phyloP scores from a whole-genome alignment of 2,888 invertebrate species.

The Acrobasis suavella region DNA sequence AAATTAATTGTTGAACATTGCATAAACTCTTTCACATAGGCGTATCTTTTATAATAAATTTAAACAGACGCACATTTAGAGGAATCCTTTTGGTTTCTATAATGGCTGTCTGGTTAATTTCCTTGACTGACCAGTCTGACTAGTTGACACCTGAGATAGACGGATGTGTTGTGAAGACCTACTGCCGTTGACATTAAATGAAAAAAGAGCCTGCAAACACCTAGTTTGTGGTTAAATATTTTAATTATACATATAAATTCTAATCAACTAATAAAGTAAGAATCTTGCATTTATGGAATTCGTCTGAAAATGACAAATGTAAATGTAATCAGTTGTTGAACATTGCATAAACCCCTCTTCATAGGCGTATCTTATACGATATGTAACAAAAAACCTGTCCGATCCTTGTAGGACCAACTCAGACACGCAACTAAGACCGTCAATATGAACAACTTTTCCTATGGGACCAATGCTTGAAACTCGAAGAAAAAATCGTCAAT shows the following conservation, averaged over 20 bases:
- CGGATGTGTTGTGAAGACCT: background rate
- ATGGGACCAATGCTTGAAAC: too few species aligned
- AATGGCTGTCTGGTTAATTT: conserved; percentile 5
- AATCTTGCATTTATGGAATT: too few species aligned
- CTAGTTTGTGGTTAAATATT: too few species aligned
- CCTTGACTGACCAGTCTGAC: conserved; percentile 8
- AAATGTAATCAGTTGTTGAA: background rate
- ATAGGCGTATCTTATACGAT: conserved; percentile 8
- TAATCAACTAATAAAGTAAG: too few species aligned
- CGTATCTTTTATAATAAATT: conserved; percentile 1
- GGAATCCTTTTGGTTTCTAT: conserved; percentile 15
- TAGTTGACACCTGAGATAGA: conserved; percentile 3
- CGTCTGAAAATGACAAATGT: too few species aligned
- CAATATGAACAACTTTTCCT: too few species aligned
- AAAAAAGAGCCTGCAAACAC: too few species aligned
- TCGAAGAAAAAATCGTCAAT: too few species aligned
- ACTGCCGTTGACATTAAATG: background rate
- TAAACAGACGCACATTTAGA: background rate
- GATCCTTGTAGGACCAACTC: too few species aligned
- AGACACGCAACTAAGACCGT: too few species aligned
- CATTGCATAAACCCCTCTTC: background rate
- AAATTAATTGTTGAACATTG: background rate
- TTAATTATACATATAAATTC: too few species aligned
- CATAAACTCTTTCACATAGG: conserved; percentile 6
- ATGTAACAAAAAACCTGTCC: too few species aligned